phyloP scores from a whole-genome alignment of 2,888 invertebrate species.

The Ferrisia virgata region DNA sequence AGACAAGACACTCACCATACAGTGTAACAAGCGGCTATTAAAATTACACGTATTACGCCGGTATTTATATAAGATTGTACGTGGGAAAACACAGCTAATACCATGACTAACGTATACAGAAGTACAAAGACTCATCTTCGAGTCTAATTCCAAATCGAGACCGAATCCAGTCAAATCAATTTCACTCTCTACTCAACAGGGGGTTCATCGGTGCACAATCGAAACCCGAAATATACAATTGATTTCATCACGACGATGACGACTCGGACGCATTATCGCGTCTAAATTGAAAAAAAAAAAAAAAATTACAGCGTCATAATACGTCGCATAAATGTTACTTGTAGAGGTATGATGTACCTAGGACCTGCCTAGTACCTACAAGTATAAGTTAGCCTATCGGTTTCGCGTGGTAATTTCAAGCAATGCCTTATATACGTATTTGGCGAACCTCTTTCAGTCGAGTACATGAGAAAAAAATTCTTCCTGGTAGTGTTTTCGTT shows the following conservation, averaged over 20 bases:
- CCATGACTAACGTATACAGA: not conserved
- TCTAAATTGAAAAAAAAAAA: not conserved
- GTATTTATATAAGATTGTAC: constrained; percentile 10
- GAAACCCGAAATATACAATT: not conserved
- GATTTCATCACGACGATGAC: constrained; percentile 6
- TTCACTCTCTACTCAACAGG: constrained; percentile 20
- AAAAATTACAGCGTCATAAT: not conserved
- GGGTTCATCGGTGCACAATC: not conserved
- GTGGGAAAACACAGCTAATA: not conserved
- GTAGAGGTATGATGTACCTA: not conserved
- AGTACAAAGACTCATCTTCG: not conserved
- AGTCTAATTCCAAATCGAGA: not conserved
- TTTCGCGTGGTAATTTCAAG: not conserved
- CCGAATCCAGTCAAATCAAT: constrained; percentile 24
- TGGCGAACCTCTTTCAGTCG: not conserved
- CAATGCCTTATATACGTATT: too few species aligned
- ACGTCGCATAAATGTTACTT: not conserved
- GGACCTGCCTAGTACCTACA: too few species aligned
- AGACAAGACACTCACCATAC: not conserved
- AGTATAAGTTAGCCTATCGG: not conserved
- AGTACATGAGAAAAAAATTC: not conserved
- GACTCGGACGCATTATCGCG: not conserved
- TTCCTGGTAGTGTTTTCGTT: not conserved
- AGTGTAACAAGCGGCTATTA: not conserved
- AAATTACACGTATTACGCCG: constrained; percentile 7